phyloP scores from a whole-genome alignment of 1,140 invertebrate species.

The Lethrus apterus region DNA sequence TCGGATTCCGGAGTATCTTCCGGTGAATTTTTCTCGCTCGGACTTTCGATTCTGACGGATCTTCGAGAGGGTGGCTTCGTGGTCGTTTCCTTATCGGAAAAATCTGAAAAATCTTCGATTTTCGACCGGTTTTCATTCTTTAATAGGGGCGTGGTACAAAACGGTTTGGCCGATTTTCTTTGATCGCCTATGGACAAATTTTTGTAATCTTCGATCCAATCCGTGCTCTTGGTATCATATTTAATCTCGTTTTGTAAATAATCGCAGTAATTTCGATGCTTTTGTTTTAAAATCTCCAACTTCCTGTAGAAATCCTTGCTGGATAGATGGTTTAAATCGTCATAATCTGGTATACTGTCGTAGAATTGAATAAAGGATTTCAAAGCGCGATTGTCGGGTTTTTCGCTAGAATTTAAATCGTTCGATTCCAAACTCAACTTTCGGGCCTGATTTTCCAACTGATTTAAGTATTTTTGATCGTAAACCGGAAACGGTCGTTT shows the following conservation, averaged over 20 bases:
- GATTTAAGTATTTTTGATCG: constrained; percentile 47
- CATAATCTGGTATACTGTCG: constrained; percentile 61
- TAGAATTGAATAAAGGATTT: constrained; percentile 57
- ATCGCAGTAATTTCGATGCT: constrained; percentile 51
- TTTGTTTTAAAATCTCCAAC: constrained; percentile 54
- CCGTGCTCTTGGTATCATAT: constrained; percentile 34
- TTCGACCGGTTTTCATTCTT: too few species aligned
- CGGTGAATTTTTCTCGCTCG: constrained; percentile 24
- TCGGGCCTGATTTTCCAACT: constrained; percentile 33
- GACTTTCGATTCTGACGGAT: constrained; percentile 39
- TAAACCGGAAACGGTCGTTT: constrained; percentile 56
- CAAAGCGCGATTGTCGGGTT: constrained; percentile 33
- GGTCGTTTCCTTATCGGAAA: constrained; percentile 29
- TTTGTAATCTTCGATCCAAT: constrained; percentile 36
- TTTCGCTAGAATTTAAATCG: constrained; percentile 26
- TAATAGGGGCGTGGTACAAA: constrained; percentile 26
- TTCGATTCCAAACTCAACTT: constrained; percentile 27
- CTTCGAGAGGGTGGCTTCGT: constrained; percentile 36
- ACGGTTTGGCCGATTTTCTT: constrained; percentile 20
- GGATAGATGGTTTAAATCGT: constrained; percentile 58
- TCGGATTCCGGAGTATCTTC: constrained; percentile 4
- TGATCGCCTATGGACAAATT: constrained; percentile 25
- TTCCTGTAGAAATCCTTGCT: constrained; percentile 60
- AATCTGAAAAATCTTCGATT: too few species aligned
- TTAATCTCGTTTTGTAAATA: constrained; percentile 46